phyloP scores from a whole-genome alignment of 2,113 vertebrate genomes.

The Equus przewalskii region DNA sequence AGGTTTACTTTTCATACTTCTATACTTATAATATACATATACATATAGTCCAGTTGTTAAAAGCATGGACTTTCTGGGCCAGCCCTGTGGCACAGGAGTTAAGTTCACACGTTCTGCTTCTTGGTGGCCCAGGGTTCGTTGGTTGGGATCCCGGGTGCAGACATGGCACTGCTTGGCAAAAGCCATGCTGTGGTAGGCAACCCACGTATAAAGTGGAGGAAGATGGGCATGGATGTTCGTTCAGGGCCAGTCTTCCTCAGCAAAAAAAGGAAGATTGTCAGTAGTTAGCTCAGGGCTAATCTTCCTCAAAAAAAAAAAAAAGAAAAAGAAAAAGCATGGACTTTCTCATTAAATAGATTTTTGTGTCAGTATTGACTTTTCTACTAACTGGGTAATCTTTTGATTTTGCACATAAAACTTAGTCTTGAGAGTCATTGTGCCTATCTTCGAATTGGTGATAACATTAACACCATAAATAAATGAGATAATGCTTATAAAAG shows the following conservation, averaged over 20 bases:
- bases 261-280: too few species aligned
- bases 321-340: neutral
- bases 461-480: neutral
- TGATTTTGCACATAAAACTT: conserved; percentile 10
- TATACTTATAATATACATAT: neutral
- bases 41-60: neutral
- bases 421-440: neutral
- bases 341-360: neutral
- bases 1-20: neutral
- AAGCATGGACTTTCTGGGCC: neutral
- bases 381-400: neutral
- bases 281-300: too few species aligned
- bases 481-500: neutral
- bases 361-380: neutral
- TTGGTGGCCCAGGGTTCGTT: too few species aligned
- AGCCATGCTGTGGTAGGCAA: too few species aligned
- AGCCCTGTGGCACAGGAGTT: too few species aligned
- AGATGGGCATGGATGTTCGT: too few species aligned
- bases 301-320: too few species aligned
- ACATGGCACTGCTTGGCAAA: too few species aligned
- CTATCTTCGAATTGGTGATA: neutral
- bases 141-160: too few species aligned
- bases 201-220: too few species aligned
- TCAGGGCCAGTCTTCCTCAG: too few species aligned
- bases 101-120: too few species aligned